Evolutionary conservation across 2,888 invertebrate species (phyloP).

Genomic region (Sarcophaga caerulescens): DNA sequence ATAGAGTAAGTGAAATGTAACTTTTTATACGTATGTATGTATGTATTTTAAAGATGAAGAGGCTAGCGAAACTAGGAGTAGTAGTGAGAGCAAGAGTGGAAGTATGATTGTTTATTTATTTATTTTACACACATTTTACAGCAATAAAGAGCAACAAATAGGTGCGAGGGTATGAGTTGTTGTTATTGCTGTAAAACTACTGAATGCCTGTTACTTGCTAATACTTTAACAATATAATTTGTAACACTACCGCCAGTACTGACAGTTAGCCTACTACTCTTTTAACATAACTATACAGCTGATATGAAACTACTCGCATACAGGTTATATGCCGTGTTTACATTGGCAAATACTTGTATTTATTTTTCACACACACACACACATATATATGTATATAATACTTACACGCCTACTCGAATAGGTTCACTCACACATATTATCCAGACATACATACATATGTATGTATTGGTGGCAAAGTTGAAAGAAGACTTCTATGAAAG

Average conservation of each 20-base stretch:
- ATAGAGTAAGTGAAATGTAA: constrained; percentile 39
- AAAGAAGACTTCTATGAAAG: constrained; percentile 49
- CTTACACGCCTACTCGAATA: neutral
- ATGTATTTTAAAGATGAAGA: neutral
- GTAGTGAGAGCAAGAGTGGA: neutral
- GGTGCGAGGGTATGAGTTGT: no score
- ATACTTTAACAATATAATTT: constrained; percentile 51
- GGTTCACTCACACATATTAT: neutral
- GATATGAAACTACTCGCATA: neutral
- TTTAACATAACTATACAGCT: neutral
- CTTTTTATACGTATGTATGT: constrained; percentile 23
- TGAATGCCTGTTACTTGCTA: constrained; percentile 58
- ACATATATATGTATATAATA: neutral
- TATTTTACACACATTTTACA: constrained; percentile 34
- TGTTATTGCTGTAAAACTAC: neutral
- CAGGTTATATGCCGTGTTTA: constrained; percentile 35
- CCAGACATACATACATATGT: no score
- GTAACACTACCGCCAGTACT: constrained; percentile 14
- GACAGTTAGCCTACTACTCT: neutral
- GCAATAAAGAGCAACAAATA: neutral
- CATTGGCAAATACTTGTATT: constrained; percentile 41
- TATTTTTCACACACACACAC: constrained; percentile 29
- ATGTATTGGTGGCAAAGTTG: constrained; percentile 11
- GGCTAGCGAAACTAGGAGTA: constrained; percentile 2
- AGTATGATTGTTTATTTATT: constrained; percentile 51